Evolutionary conservation across 2,888 invertebrate genomes (phyloP), one percentile per base, ranked within the genome.

Genomic region (Lacanobia wlatinum): DNA sequence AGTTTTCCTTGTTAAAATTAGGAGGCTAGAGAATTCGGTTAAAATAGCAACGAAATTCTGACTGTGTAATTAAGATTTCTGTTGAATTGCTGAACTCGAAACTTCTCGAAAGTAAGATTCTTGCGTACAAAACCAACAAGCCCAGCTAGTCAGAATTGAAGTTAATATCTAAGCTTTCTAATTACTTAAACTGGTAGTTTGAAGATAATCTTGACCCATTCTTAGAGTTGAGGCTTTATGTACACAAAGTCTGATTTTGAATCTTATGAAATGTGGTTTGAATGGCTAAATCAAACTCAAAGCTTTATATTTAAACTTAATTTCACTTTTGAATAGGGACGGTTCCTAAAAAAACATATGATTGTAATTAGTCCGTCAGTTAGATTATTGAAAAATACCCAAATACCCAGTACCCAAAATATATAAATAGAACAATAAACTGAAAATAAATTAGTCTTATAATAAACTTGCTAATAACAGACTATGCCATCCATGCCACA

Each of bases 101-200:
- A 56, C 12, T 48, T 56, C 23, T 23, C 38, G 5, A 14, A 18
- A 6, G 10, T 38, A 53, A 21, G 2, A 34, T 72, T 34, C 34
- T 34, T 34, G 34, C 18, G 7, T 2, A 48, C 10, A 74, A 48
- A 18, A 43, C 56, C 38, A 28, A 64, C 28, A 74, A 74, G 48
- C 21, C 8, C 4, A 16, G 48, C 16, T 34, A 65, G 12, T 34
- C n/a, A 23, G 16, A 10, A 7, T n/a, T 14, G 0, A 56, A 34
- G 28, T 56, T 43, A 43, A 18, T 23, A 34, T 43, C 16, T 58
- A 14, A 76, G 34, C 16, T 76, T 50, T 16, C n/a, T 38, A 10
- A 50, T 58, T 23, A 38, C 43, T 14, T 8, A 58, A 69, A 68
- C 10, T 16, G 9, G 34, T 56, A 7, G 7, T 56, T 56, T 64